Percentiles rank a stretch among this genome's conserved stretches.
These are phyloP conservation scores for Muricea muricata DNA, from an alignment of 92 coral and sea anemone genomes.

Conservation along the genomic window DNA sequence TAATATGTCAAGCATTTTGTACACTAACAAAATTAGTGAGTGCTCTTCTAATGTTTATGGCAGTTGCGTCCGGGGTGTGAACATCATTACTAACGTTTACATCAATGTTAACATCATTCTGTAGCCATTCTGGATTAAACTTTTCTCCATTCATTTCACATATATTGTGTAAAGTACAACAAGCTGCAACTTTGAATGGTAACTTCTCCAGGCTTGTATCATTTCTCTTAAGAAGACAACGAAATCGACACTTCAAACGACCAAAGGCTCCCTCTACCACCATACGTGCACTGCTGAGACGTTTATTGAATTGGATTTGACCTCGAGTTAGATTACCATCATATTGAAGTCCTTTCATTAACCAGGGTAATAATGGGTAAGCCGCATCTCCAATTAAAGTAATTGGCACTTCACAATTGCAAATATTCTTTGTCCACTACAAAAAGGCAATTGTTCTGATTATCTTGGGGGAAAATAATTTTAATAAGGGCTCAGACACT, in stretches of 20 bases:
- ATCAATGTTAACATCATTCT: slow-evolving; percentile 12
- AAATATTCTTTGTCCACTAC: not conserved
- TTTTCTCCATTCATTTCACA: not conserved
- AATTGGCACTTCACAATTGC: not conserved
- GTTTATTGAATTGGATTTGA: slow-evolving; percentile 10
- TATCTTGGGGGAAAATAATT: no score
- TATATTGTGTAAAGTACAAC: not conserved
- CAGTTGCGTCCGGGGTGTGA: slow-evolving; percentile 1
- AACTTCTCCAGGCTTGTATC: slow-evolving; percentile 31
- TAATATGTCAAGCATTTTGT: not conserved
- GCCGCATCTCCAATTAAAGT: slow-evolving; percentile 9
- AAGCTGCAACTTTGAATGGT: not conserved
- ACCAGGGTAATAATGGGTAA: slow-evolving; percentile 14
- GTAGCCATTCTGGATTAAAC: not conserved
- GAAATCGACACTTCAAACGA: slow-evolving; percentile 52
- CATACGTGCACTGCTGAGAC: not conserved
- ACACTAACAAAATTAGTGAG: not conserved
- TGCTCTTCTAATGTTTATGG: slow-evolving; percentile 33
- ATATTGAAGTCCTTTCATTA: slow-evolving; percentile 32
- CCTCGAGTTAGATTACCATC: slow-evolving; percentile 18
- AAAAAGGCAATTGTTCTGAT: not conserved
- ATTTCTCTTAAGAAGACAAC: slow-evolving; percentile 37
- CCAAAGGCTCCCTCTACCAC: slow-evolving; percentile 54
- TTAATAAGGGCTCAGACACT: no score
- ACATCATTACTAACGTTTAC: not conserved